Percentiles rank a stretch among this genome's conserved stretches.
These are phyloP conservation scores for Rousettus leschenaultii DNA, from an alignment of 2,113 vertebrate species.

Conservation along the genomic window DNA sequence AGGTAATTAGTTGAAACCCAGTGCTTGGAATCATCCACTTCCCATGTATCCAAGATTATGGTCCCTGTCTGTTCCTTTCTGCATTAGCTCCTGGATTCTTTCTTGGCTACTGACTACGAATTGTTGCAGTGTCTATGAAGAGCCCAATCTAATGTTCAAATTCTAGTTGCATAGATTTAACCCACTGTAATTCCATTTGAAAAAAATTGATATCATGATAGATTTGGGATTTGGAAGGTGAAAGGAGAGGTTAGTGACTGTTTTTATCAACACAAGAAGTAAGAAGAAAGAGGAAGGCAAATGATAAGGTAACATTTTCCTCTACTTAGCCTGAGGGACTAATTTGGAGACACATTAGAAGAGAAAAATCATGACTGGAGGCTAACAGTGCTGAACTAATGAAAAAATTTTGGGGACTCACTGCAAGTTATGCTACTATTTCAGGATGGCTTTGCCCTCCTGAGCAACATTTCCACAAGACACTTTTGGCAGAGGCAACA, in stretches of 20 bases:
- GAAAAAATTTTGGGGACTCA: neutral
- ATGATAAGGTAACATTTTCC: neutral
- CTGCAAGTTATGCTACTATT: neutral
- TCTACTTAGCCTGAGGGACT: neutral
- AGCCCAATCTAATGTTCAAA: neutral
- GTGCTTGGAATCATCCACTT: neutral
- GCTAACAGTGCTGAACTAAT: neutral
- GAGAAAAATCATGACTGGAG: neutral
- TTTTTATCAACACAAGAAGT: neutral
- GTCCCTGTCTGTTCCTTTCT: neutral
- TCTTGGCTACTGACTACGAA: neutral
- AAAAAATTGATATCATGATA: neutral
- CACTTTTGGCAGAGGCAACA: neutral
- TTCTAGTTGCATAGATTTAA: neutral
- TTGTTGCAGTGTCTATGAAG: neutral
- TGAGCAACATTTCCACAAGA: neutral
- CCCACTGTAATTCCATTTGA: neutral
- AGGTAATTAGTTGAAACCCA: neutral
- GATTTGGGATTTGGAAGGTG: neutral
- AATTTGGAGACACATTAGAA: neutral
- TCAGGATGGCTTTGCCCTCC: neutral
- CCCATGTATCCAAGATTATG: neutral
- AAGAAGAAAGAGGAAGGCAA: neutral
- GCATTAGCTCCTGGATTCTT: neutral
- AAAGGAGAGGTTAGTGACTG: neutral